These are phyloP conservation scores for Drosophila murphyi DNA, from an alignment of 1,140 invertebrate genomes.

Conservation along the genomic window DNA sequence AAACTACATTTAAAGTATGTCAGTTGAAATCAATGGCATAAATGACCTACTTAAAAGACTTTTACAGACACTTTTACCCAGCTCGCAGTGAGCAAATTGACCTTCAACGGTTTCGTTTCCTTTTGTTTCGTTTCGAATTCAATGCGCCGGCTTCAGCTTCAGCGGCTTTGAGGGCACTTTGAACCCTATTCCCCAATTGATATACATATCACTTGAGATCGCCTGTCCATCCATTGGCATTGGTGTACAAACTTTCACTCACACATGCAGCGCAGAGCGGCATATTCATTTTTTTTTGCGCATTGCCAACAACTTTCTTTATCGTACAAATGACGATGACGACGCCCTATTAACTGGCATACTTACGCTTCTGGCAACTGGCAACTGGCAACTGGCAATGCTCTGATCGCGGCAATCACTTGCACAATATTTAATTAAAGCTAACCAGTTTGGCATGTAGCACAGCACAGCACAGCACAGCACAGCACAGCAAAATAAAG, in stretches of 20 bases:
- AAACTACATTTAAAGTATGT: too few relatives aligned
- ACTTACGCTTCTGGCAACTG: background rate
- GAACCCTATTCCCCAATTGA: too few relatives aligned
- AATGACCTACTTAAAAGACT: background rate
- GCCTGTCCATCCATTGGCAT: too few relatives aligned
- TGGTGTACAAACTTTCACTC: background rate
- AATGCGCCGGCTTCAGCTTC: background rate
- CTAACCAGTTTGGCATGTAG: slow-evolving; percentile 58
- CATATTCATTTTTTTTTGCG: background rate
- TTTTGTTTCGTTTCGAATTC: background rate
- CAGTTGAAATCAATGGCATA: background rate
- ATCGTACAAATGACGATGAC: background rate
- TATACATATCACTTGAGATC: too few relatives aligned
- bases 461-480: slow-evolving; percentile 2
- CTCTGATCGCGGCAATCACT: slow-evolving; percentile 18
- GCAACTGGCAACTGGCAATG: background rate
- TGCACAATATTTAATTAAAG: slow-evolving; percentile 60
- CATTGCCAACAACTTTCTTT: slow-evolving; percentile 19
- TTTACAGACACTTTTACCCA: background rate
- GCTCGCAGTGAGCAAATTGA: background rate
- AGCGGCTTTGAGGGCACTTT: background rate
- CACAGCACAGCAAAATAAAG: slow-evolving; percentile 13
- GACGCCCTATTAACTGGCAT: slow-evolving; percentile 6
- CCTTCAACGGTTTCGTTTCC: background rate
- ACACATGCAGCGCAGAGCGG: background rate